These are phyloP conservation scores for Eupithecia pulchellata DNA, from an alignment of 2,888 invertebrate species.

Conservation along the genomic window DNA sequence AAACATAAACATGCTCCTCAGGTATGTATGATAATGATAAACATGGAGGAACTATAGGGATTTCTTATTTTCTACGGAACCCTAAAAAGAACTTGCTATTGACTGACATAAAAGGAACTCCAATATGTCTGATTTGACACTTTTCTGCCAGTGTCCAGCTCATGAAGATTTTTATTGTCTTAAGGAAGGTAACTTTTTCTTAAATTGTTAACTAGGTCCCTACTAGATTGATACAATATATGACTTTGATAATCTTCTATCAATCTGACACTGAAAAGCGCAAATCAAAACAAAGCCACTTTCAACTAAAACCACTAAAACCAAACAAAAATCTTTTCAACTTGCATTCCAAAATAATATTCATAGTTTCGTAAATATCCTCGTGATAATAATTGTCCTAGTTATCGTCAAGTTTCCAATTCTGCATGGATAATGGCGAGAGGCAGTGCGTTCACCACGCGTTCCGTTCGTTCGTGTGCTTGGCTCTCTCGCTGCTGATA, in stretches of 20 bases:
- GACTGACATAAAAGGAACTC: no score
- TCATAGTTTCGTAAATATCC: neutral
- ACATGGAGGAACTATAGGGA: no score
- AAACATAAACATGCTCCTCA: no score
- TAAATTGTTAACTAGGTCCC: no score
- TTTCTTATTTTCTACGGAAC: no score
- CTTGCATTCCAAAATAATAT: neutral
- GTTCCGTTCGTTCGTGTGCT: conserved; percentile 72
- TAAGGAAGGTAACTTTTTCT: no score
- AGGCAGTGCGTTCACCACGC: conserved; percentile 50
- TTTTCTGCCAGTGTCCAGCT: no score
- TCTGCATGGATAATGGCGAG: conserved; percentile 58
- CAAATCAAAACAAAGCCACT: neutral
- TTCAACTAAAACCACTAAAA: no score
- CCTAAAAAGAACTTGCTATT: neutral
- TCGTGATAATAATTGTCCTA: neutral
- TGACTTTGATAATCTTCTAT: neutral
- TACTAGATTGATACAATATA: neutral
- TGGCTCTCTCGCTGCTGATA: conserved; percentile 63
- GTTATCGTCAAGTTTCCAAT: neutral
- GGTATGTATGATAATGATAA: no score
- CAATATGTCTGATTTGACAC: no score
- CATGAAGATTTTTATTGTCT: no score
- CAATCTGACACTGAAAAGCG: neutral
- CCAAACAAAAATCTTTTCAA: neutral